Evolutionary conservation across 2,888 invertebrate species (phyloP).

Genomic region (Lymantria dispar): DNA sequence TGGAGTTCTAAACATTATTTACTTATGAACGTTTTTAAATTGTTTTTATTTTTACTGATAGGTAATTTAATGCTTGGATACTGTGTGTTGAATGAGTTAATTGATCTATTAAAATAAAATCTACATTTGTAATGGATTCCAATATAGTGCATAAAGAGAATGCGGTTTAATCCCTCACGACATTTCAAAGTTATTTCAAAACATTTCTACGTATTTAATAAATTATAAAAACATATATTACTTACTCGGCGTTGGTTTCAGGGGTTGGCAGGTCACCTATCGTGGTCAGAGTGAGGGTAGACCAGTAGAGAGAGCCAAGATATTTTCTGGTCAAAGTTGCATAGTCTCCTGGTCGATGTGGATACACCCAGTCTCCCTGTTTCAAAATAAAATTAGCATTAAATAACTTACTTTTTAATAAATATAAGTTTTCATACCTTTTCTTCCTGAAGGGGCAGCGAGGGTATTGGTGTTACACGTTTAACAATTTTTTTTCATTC

Average conservation of each 20-base stretch:
- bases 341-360: conserved; percentile 93
- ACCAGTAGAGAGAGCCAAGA: conserved; percentile 97
- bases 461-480: too few species aligned
- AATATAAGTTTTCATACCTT: too few species aligned
- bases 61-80: too few species aligned
- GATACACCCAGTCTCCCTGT: conserved; percentile 95
- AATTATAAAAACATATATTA: conserved; percentile 40
- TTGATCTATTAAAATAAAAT: too few species aligned
- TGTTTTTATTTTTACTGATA: too few species aligned
- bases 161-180: conserved; percentile 1
- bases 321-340: conserved; percentile 95
- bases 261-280: conserved; percentile 98
- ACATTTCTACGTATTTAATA: neutral
- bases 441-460: too few species aligned
- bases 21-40: too few species aligned
- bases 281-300: conserved; percentile 96
- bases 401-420: neutral
- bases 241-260: conserved; percentile 98
- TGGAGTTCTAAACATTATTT: too few species aligned
- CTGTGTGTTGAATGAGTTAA: too few species aligned
- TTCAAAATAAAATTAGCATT: neutral
- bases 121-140: too few species aligned
- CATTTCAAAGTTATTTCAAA: neutral
- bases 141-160: neutral
- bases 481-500: too few species aligned